Conservation (phyloP, 2,113 vertebrate genomes). For the Zapornia atra region DNA sequence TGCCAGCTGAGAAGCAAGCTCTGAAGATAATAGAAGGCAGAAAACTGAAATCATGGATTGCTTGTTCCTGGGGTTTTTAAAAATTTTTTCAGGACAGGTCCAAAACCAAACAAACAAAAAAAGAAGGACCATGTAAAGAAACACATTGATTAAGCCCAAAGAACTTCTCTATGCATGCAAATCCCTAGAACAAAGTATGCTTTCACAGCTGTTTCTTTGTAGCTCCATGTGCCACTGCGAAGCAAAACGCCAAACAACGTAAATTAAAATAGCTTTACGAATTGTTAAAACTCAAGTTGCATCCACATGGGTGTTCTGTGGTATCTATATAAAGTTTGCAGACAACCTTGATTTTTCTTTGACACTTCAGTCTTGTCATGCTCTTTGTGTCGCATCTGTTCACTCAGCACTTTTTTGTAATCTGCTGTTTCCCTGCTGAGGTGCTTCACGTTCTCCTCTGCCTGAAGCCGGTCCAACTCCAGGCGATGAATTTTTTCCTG, state of each 20-base stretch:
- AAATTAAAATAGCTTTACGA: background rate
- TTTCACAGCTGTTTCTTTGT: background rate
- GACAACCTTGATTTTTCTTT: conserved; percentile 74
- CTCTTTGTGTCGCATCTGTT: conserved; percentile 71
- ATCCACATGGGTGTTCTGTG: background rate
- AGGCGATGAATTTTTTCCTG: conserved; percentile 83
- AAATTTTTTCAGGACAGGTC: background rate
- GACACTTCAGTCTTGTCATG: conserved; percentile 68
- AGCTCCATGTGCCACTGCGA: background rate
- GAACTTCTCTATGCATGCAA: background rate
- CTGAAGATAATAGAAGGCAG: conserved; percentile 67
- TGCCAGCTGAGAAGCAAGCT: conserved; percentile 83
- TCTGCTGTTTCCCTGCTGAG: conserved; percentile 76
- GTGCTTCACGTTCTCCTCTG: conserved; percentile 77
- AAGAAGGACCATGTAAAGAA: background rate
- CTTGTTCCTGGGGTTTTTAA: background rate
- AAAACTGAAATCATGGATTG: background rate
- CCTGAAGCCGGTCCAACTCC: conserved; percentile 84
- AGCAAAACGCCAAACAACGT: background rate
- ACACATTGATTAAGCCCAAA: background rate
- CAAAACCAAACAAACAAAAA: background rate
- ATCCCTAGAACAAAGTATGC: background rate
- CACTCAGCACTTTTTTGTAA: conserved; percentile 75
- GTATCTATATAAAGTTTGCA: background rate
- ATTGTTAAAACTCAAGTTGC: background rate